Evolutionary conservation across 2,888 invertebrate species (phyloP), one percentile per base, ranked within the genome.

Genomic region (Amaurobius ferox): DNA sequence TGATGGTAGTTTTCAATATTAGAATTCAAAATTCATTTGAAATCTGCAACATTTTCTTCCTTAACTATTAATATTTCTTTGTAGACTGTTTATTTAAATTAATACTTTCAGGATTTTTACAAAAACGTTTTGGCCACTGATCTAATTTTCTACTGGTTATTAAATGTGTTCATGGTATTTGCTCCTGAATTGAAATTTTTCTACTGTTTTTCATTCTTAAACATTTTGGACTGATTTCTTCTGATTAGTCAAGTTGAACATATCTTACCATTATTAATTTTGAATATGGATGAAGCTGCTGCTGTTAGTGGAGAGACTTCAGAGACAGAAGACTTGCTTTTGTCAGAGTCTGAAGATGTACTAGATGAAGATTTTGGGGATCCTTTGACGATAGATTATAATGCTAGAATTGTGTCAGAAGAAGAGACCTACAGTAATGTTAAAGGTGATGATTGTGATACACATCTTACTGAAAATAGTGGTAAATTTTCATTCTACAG

Each of bases 341-440:
- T 86, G n/a, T 79, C 85, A n/a, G 85, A 86, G 19, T n/a, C 23
- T 5, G 80, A 81, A 35, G 79, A 62, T 19, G 19, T 19, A 19
- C 26, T 26, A 5, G 16, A 26, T 9, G n/a, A 19, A 30, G 9
- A 28, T 26, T 19, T 62, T n/a, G n/a, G n/a, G n/a, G 26, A 30
- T 35, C 44, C 28, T 39, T 48, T 86, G 16, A 86, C 11, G 13
- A 86, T 86, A n/a, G 79, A 86, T 68, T 44, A 32, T 30, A 79
- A 86, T 62, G 73, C 62, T 23, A 72, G 78, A 35, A 16, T 86
- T 7, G 28, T 68, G 16, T 55, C 79, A 16, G 16, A 62, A 19
- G 44, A 44, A 29, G 32, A 39, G 35, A 71, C n/a, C 11, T 19
- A 1, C 23, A 11, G 0, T 23, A 13, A 62, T 71, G 35, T 32